Conservation (phyloP, 2,888 invertebrate species). For the Cheilosia vulpina region DNA sequence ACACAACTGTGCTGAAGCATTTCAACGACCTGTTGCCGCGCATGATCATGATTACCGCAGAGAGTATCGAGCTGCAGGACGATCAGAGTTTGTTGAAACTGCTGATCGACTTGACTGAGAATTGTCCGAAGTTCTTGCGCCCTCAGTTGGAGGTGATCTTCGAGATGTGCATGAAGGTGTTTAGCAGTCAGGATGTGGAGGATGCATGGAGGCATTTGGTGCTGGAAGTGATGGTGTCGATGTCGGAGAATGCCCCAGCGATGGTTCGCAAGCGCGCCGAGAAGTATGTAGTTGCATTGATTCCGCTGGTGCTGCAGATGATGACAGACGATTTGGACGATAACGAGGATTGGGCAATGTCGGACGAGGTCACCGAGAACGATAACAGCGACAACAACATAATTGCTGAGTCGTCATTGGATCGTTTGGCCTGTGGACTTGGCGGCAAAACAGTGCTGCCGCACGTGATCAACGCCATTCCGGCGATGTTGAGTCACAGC, state of each 20-base stretch:
- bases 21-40: slow-evolving; percentile 93
- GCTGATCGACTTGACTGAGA: slow-evolving; percentile 96
- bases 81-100: slow-evolving; percentile 97
- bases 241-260: slow-evolving; percentile 96
- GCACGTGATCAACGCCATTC: slow-evolving; percentile 93
- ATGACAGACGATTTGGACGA: slow-evolving; percentile 98
- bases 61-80: slow-evolving; percentile 92
- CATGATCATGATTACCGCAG: slow-evolving; percentile 89
- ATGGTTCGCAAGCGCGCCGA: slow-evolving; percentile 97
- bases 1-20: slow-evolving; percentile 94
- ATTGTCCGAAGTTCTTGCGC: slow-evolving; percentile 95
- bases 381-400: slow-evolving; percentile 97
- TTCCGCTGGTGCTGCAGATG: slow-evolving; percentile 94
- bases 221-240: slow-evolving; percentile 92
- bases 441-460: slow-evolving; percentile 96
- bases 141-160: slow-evolving; percentile 94
- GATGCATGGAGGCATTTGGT: slow-evolving; percentile 95
- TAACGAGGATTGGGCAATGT: slow-evolving; percentile 93
- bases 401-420: slow-evolving; percentile 97
- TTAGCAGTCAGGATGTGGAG: slow-evolving; percentile 88
- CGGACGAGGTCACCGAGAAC: slow-evolving; percentile 95
- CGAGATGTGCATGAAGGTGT: slow-evolving; percentile 93
- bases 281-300: slow-evolving; percentile 91
- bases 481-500: slow-evolving; percentile 92
- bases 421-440: slow-evolving; percentile 98